Evolutionary conservation across 2,797 vertebrate genomes (phyloP).

Genomic region (Darevskia nairensis): DNA sequence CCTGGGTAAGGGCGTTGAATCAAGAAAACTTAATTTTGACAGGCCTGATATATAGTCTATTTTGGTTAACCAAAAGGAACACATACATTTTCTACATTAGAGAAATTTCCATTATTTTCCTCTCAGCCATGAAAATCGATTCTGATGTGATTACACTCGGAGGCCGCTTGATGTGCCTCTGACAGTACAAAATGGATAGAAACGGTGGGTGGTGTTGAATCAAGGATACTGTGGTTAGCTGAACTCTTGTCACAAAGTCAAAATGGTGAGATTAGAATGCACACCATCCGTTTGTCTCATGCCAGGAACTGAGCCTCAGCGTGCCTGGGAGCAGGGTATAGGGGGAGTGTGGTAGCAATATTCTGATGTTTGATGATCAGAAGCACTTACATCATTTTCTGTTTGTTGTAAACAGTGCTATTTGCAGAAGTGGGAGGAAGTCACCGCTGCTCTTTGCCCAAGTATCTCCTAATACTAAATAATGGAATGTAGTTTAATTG

Average conservation of each 20-base stretch:
- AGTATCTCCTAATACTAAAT: not conserved
- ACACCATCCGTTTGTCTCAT: slow-evolving; percentile 51
- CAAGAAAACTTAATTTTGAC: slow-evolving; percentile 93
- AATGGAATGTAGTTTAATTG: slow-evolving; percentile 4
- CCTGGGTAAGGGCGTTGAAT: slow-evolving; percentile 70
- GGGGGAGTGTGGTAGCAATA: slow-evolving; percentile 33
- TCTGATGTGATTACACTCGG: slow-evolving; percentile 96
- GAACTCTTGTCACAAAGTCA: slow-evolving; percentile 65
- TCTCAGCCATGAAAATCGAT: slow-evolving; percentile 99
- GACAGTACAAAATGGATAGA: slow-evolving; percentile 89
- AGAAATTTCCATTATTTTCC: slow-evolving; percentile 99
- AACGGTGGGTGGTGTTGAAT: slow-evolving; percentile 73
- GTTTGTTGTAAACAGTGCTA: slow-evolving; percentile 41
- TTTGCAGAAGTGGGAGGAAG: slow-evolving; percentile 35
- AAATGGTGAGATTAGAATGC: slow-evolving; percentile 68
- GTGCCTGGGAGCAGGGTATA: not conserved
- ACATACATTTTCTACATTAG: slow-evolving; percentile 99
- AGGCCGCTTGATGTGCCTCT: slow-evolving; percentile 88
- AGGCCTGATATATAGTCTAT: slow-evolving; percentile 96
- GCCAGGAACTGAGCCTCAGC: slow-evolving; percentile 38
- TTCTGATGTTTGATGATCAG: slow-evolving; percentile 52
- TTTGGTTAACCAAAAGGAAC: slow-evolving; percentile 99
- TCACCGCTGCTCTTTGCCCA: slow-evolving; percentile 29
- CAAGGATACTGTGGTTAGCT: slow-evolving; percentile 67
- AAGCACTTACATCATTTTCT: slow-evolving; percentile 45